These are phyloP conservation scores for Pandion haliaetus DNA, from an alignment of 2,113 vertebrate species.

Conservation along the genomic window DNA sequence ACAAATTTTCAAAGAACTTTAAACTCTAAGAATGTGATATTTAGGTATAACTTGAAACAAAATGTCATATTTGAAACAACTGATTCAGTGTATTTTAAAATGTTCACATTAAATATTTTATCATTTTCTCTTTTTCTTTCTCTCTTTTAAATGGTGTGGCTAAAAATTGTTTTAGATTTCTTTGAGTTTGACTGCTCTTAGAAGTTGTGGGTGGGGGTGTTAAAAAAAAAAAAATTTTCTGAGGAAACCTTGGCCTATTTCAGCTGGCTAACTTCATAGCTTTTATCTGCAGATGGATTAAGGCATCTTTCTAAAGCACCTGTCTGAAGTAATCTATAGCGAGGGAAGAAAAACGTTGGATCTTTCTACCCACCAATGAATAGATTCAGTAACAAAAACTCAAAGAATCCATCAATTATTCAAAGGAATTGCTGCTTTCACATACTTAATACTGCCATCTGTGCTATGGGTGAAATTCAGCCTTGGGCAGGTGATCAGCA, in stretches of 20 bases:
- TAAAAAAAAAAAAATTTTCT: not conserved
- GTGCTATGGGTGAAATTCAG: not conserved
- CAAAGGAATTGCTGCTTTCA: not conserved
- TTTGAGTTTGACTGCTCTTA: not conserved
- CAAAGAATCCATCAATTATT: not conserved
- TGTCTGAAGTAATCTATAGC: not conserved
- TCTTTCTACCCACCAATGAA: not conserved
- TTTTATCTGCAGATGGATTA: not conserved
- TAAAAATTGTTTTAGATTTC: not conserved
- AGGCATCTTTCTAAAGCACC: not conserved
- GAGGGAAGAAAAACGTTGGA: not conserved
- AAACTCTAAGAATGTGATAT: not conserved
- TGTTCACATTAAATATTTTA: not conserved
- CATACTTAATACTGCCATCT: not conserved
- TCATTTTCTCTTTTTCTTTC: not conserved
- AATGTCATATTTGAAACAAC: not conserved
- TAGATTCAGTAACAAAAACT: not conserved
- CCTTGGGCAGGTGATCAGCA: not conserved
- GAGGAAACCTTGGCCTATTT: not conserved
- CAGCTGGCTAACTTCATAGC: not conserved
- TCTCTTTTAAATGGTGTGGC: not conserved
- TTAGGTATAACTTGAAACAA: not conserved
- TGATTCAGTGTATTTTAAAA: not conserved
- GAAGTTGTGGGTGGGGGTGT: fast-evolving
- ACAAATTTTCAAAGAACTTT: not conserved